A percentile compares a stretch with the other conserved stretches of the same genome.
These are phyloP conservation scores for Bombyx mandarina DNA, from an alignment of 1,140 invertebrate species.

Conservation along the genomic window DNA sequence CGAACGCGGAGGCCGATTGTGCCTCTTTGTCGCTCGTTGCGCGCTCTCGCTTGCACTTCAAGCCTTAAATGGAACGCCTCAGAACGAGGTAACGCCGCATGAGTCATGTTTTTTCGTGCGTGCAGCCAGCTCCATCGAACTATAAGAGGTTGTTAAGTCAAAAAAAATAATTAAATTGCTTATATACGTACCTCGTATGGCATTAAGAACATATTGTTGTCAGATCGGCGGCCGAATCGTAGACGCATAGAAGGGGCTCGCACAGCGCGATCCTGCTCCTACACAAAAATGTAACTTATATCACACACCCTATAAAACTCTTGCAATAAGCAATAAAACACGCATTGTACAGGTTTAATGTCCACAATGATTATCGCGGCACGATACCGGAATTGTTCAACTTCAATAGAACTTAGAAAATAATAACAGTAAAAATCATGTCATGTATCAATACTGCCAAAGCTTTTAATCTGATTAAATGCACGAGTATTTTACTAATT, in stretches of 20 bases:
- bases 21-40: too few species aligned
- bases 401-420: slow-evolving; percentile 1
- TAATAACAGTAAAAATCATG: background rate
- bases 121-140: too few species aligned
- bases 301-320: slow-evolving; percentile 17
- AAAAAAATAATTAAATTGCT: background rate
- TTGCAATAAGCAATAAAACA: slow-evolving; percentile 14
- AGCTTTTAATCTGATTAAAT: too few species aligned
- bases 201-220: slow-evolving; percentile 71
- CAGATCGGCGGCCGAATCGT: slow-evolving; percentile 75
- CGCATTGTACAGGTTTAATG: slow-evolving; percentile 3
- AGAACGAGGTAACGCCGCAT: too few species aligned
- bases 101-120: too few species aligned
- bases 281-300: slow-evolving; percentile 10
- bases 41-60: too few species aligned
- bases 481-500: too few species aligned
- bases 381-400: slow-evolving; percentile 4
- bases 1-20: too few species aligned
- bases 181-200: slow-evolving; percentile 53
- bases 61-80: too few species aligned
- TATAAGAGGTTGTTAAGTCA: too few species aligned
- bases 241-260: slow-evolving; percentile 75
- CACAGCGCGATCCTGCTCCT: slow-evolving; percentile 60
- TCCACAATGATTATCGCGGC: slow-evolving; percentile 1
- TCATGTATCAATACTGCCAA: too few species aligned